Percentiles rank a stretch among this genome's conserved stretches.
These are phyloP conservation scores for Eidolon dupreanum DNA, from an alignment of 2,797 vertebrate species.

Conservation along the genomic window DNA sequence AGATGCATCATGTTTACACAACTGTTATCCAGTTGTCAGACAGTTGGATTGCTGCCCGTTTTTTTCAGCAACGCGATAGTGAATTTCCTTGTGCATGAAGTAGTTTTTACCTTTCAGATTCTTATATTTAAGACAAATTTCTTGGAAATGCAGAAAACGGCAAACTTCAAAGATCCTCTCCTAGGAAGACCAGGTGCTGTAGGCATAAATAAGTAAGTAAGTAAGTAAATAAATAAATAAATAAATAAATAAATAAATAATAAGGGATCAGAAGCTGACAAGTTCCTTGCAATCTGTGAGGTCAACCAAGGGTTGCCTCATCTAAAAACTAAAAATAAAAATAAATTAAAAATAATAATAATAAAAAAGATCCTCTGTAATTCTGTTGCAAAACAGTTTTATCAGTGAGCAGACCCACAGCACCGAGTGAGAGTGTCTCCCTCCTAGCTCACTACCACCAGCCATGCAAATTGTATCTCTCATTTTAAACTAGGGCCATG, in stretches of 20 bases:
- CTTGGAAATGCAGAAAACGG: not conserved
- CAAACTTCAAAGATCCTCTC: not conserved
- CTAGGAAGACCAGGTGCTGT: no score
- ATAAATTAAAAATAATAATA: no score
- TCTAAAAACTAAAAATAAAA: no score
- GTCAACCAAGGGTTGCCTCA: no score
- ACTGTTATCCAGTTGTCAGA: not conserved
- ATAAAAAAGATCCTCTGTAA: not conserved
- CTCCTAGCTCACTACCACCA: no score
- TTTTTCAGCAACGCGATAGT: not conserved
- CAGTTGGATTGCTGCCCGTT: not conserved
- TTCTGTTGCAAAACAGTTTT: not conserved
- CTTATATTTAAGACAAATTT: not conserved
- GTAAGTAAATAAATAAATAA: no score
- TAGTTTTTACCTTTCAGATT: not conserved
- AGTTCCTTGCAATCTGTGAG: no score
- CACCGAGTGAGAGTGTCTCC: fast-evolving
- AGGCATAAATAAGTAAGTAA: no score
- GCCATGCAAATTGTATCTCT: not conserved
- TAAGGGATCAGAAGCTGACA: no score
- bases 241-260: no score
- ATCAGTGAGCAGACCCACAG: not conserved
- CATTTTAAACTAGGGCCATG: not conserved
- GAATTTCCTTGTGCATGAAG: not conserved
- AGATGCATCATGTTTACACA: not conserved